Conservation (phyloP, 1,140 invertebrate genomes). For the Brachionus angularis region DNA sequence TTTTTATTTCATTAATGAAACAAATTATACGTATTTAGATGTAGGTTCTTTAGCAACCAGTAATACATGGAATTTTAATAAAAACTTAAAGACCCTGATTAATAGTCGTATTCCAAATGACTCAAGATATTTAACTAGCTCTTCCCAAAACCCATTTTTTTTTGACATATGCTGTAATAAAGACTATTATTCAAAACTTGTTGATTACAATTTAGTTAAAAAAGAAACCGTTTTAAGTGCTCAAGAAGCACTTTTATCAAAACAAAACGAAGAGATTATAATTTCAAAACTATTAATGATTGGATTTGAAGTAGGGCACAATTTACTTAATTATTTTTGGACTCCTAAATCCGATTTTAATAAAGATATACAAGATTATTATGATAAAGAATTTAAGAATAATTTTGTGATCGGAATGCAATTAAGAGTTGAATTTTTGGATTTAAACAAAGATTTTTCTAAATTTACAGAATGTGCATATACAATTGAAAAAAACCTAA, state of each 20-base stretch:
- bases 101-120: not conserved
- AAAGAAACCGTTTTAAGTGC: not conserved
- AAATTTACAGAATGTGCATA: slow-evolving; percentile 26
- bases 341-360: not conserved
- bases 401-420: slow-evolving; percentile 34
- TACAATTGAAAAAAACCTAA: slow-evolving; percentile 30
- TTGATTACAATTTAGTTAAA: not conserved
- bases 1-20: not conserved
- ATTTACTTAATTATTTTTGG: not conserved
- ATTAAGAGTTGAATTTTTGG: slow-evolving; percentile 17
- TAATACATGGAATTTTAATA: not conserved
- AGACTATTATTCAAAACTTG: not conserved
- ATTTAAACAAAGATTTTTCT: not conserved
- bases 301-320: not conserved
- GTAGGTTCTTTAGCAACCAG: not conserved
- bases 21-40: not conserved
- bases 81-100: not conserved
- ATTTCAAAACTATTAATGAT: not conserved
- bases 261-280: not conserved
- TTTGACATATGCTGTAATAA: not conserved
- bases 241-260: not conserved
- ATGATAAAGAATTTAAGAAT: not conserved
- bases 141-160: not conserved
- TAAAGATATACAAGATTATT: not conserved
- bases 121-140: not conserved